These are phyloP conservation scores for Drosophila leonis DNA, from an alignment of 2,888 invertebrate species.

Conservation along the genomic window DNA sequence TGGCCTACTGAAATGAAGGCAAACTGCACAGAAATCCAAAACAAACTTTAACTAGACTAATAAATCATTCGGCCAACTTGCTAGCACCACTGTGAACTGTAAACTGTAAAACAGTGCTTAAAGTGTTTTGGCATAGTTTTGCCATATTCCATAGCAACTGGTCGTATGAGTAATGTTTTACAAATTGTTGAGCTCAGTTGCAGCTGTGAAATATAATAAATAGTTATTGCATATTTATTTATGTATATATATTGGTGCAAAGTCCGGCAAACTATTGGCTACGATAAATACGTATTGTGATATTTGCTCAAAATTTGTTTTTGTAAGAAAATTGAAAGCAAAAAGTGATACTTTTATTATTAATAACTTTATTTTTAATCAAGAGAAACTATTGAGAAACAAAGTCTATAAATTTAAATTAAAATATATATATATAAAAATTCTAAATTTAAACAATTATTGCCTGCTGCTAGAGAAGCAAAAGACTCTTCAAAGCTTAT, in stretches of 20 bases:
- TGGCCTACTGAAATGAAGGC: constrained; percentile 62
- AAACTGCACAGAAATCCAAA: constrained; percentile 46
- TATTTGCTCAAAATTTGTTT: too few species aligned
- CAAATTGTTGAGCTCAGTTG: constrained; percentile 16
- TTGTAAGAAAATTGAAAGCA: background rate
- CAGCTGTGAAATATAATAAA: constrained; percentile 33
- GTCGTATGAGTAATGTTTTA: constrained; percentile 44
- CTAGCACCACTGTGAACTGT: constrained; percentile 21
- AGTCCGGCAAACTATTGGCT: background rate
- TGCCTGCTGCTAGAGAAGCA: background rate
- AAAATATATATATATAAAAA: too few species aligned
- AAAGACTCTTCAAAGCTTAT: background rate
- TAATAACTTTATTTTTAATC: background rate
- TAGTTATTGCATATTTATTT: constrained; percentile 4
- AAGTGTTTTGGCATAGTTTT: constrained; percentile 17
- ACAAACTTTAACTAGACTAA: constrained; percentile 58
- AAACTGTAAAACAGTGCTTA: constrained; percentile 27
- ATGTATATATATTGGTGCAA: background rate
- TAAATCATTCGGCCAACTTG: constrained; percentile 61
- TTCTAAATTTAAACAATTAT: background rate
- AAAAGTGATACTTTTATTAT: background rate
- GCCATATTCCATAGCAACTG: constrained; percentile 1
- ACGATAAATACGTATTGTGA: background rate
- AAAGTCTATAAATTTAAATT: too few species aligned
- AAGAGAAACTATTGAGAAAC: background rate